phyloP scores from a whole-genome alignment of 2,888 invertebrate genomes.

The Venustoraphidia nigricollis region DNA sequence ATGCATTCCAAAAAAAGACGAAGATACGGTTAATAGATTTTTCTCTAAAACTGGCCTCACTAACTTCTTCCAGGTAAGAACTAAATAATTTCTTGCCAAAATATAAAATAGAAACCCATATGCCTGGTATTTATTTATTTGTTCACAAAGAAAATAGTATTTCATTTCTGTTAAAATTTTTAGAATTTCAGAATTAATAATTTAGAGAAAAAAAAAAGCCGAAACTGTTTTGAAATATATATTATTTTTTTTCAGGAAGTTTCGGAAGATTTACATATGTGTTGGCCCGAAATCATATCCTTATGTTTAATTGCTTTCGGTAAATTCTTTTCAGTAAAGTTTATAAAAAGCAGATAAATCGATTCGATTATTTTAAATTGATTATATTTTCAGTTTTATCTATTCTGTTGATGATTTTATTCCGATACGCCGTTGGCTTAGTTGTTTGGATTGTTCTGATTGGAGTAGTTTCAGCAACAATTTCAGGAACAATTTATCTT shows the following conservation, averaged over 20 bases:
- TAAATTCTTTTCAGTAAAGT: constrained; percentile 18
- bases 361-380: constrained; percentile 4
- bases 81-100: constrained; percentile 1
- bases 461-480: constrained; percentile 31
- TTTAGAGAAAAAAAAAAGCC: neutral
- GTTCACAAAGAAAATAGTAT: neutral
- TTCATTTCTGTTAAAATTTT: constrained; percentile 10
- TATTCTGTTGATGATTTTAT: constrained; percentile 33
- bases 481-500: constrained; percentile 37
- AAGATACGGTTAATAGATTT: constrained; percentile 25
- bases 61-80: constrained; percentile 32
- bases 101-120: constrained; percentile 3
- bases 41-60: constrained; percentile 33
- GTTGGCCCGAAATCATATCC: constrained; percentile 42
- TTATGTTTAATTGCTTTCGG: constrained; percentile 42
- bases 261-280: constrained; percentile 39
- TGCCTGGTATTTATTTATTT: constrained; percentile 2
- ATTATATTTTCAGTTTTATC: constrained; percentile 33
- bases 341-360: neutral
- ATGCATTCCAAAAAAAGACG: constrained; percentile 30
- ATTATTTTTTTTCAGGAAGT: constrained; percentile 33
- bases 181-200: no score
- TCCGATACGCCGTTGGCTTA: constrained; percentile 39
- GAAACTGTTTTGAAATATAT: constrained; percentile 3
- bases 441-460: constrained; percentile 46